These are phyloP conservation scores for Opisthograptis luteolata DNA, from an alignment of 2,888 invertebrate genomes.

Conservation along the genomic window DNA sequence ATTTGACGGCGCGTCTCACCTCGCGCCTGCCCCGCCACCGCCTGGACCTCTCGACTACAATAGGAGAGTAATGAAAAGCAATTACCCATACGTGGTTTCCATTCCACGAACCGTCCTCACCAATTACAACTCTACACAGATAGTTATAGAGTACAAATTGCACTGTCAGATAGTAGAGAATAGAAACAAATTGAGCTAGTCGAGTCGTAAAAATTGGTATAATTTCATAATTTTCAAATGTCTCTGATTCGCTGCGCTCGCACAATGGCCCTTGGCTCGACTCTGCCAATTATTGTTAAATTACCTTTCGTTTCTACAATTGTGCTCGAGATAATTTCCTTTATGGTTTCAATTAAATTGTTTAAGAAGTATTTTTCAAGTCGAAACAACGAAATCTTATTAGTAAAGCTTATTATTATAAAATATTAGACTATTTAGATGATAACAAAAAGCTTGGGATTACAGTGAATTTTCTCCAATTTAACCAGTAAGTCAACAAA, in stretches of 20 bases:
- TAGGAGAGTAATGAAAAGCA: conserved; percentile 81
- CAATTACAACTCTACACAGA: conserved; percentile 44
- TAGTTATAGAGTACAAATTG: conserved; percentile 41
- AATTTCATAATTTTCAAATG: conserved; percentile 77
- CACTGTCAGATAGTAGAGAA: conserved; percentile 51
- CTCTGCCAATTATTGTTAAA: conserved; percentile 32
- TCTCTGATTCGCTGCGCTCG: conserved; percentile 24
- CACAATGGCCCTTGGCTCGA: conserved; percentile 28
- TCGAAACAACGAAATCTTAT: too few relatives aligned
- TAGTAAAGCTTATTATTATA: too few relatives aligned
- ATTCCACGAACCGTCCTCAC: conserved; percentile 42
- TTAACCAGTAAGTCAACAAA: too few relatives aligned
- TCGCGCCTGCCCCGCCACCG: conserved; percentile 34
- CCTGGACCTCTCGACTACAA: conserved; percentile 64
- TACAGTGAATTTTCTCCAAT: too few relatives aligned
- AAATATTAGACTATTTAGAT: too few relatives aligned
- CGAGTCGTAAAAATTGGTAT: conserved; percentile 74
- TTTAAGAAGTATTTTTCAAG: not conserved
- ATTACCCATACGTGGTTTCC: conserved; percentile 82
- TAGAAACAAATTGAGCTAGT: conserved; percentile 78
- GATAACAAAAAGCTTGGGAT: too few relatives aligned
- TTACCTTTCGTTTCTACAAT: conserved; percentile 23
- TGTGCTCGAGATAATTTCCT: conserved; percentile 9
- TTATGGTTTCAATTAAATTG: conserved; percentile 18
- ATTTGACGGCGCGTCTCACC: conserved; percentile 51